Evolutionary conservation across 2,888 invertebrate species (phyloP).

Genomic region (Drosophila recens): DNA sequence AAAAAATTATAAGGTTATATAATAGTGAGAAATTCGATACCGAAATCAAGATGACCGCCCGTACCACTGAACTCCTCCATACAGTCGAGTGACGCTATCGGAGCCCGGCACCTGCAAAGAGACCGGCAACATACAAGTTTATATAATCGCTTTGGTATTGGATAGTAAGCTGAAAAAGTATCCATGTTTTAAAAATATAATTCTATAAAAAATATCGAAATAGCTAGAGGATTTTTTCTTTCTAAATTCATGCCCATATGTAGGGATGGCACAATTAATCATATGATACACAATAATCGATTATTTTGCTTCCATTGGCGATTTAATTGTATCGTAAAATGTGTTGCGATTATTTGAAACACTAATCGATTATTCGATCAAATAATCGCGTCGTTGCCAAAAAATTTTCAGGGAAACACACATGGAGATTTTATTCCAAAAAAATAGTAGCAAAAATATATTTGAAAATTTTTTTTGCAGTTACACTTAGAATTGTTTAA

Average conservation of each 20-base stretch:
- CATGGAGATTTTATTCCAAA: too few relatives aligned
- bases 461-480: too few relatives aligned
- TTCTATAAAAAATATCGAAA: background rate
- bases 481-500: too few relatives aligned
- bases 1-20: conserved; percentile 73
- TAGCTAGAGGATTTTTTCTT: background rate
- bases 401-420: too few relatives aligned
- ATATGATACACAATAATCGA: too few relatives aligned
- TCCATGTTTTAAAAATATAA: background rate
- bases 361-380: too few relatives aligned
- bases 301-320: too few relatives aligned
- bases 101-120: conserved; percentile 92
- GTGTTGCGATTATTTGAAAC: too few relatives aligned
- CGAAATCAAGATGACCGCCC: conserved; percentile 86
- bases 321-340: too few relatives aligned
- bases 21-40: conserved; percentile 84
- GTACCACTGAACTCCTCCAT: conserved; percentile 96
- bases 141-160: background rate
- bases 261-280: too few relatives aligned
- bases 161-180: background rate
- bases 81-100: conserved; percentile 96
- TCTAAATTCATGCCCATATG: background rate
- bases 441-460: too few relatives aligned
- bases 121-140: background rate
- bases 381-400: too few relatives aligned